These are phyloP conservation scores for Cancer borealis DNA, from an alignment of 2,888 invertebrate species.

Conservation along the genomic window DNA sequence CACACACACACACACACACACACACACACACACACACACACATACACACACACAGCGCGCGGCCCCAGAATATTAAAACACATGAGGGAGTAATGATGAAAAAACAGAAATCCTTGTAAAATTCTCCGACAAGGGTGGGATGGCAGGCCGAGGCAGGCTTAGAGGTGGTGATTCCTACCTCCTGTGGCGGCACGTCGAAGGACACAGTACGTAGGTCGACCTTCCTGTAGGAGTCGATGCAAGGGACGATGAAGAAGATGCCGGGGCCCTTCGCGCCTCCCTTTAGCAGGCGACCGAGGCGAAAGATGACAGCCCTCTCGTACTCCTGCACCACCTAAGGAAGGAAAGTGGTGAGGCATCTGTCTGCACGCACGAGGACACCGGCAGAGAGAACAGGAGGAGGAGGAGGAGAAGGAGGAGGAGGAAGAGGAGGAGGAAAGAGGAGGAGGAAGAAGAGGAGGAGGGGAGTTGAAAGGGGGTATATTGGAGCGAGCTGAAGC, in stretches of 20 bases:
- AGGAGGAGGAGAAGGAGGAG: neutral
- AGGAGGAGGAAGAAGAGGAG: neutral
- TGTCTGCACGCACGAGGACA: neutral
- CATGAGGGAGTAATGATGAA: constrained; percentile 32
- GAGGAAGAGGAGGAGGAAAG: neutral
- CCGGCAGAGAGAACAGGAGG: neutral
- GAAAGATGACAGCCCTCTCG: constrained; percentile 92
- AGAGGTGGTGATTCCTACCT: constrained; percentile 80
- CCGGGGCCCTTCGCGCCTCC: constrained; percentile 83
- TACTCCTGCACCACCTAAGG: constrained; percentile 85
- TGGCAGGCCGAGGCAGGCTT: neutral
- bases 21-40: constrained; percentile 14
- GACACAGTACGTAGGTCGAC: constrained; percentile 84
- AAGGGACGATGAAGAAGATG: constrained; percentile 84
- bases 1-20: constrained; percentile 27
- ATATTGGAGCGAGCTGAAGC: constrained; percentile 24
- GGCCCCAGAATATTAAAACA: constrained; percentile 40
- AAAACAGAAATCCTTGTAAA: constrained; percentile 3
- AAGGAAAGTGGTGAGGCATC: constrained; percentile 26
- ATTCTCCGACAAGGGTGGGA: constrained; percentile 5
- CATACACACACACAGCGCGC: neutral
- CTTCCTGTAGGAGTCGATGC: constrained; percentile 83
- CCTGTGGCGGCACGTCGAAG: constrained; percentile 85
- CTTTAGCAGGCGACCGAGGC: constrained; percentile 81
- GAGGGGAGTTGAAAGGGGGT: neutral